Base-by-base conservation (phyloP, 2,113 vertebrate species). In the Leucosticte australis region DNA sequence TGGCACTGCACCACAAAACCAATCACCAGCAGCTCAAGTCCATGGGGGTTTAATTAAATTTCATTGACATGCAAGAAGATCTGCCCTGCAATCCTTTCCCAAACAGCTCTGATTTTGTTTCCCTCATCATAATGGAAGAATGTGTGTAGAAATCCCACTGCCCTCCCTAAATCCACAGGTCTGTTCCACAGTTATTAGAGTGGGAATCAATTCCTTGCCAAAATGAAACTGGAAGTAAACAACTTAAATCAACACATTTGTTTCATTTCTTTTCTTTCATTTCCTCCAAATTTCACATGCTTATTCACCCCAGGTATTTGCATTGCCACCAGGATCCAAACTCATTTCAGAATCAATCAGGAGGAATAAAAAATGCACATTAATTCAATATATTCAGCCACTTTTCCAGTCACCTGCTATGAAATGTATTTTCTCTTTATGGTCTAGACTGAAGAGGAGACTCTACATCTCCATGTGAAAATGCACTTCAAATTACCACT, bases 371-470 rank as follows among this genome's bases (percentile, higher is more conserved):
- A 59, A 53, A 47, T n/a, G 24, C 28, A 26, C 27, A 84, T 79
- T 94, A 94, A 94, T 70, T 63, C 35, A 83, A 90, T 27, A 35
- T 30, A 81, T 73, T 94, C 87, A 95, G 62, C 56, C 41, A 52
- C 39, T 82, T 33, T 62, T 91, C 26, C 59, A 71, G 65, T 27
- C 35, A 71, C 59, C 65, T n/a, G 62, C 4, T 4, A 82, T n/a
- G 57, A 91, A 91, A 82, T 9, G 3, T 3, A 30, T 53, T 90
- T 90, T 59, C 35, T 76, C 87, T 70, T 19, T 44, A 62, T 35
- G 23, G 21, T 63, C 22, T 28, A 41, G 74, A 62, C 31, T n/a
- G 3, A 74, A 44, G 27, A 65, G 52, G 31, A 68, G n/a, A 77
- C 30, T 50, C 33, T 27, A 49, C 22, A 13, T 87, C 71, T 37